Percentiles rank a stretch among this genome's conserved stretches.
These are phyloP conservation scores for Invenusta paracnida DNA, from an alignment of 2,888 invertebrate species.

Conservation along the genomic window DNA sequence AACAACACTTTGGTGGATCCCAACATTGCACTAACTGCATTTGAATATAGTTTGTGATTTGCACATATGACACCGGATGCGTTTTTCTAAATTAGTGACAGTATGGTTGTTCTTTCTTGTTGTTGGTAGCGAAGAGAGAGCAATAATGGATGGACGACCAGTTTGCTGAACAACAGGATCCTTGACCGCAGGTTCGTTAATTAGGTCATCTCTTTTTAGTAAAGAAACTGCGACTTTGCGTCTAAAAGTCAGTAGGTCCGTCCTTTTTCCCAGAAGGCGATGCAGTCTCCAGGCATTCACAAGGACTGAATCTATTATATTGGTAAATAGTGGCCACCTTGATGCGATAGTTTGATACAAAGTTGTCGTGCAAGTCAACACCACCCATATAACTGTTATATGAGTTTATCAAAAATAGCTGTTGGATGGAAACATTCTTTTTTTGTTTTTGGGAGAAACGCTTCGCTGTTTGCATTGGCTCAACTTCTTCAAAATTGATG, in stretches of 20 bases:
- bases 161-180: background rate
- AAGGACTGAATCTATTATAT: background rate
- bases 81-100: background rate
- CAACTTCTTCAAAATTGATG: background rate
- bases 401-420: too few relatives aligned
- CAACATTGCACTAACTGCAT: conserved; percentile 5
- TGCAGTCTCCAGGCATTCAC: conserved; percentile 17
- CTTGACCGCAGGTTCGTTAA: background rate
- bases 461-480: background rate
- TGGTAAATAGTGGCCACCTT: background rate
- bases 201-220: background rate
- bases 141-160: background rate
- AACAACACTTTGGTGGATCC: conserved; percentile 22
- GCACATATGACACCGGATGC: background rate
- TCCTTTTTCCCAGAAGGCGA: background rate
- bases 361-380: conserved; percentile 1
- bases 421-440: too few relatives aligned
- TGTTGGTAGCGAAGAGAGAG: background rate
- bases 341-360: background rate
- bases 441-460: too few relatives aligned
- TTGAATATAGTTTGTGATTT: conserved; percentile 16
- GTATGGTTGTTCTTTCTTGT: background rate
- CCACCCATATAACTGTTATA: too few relatives aligned
- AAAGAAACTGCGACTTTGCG: background rate
- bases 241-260: background rate